Evolutionary conservation across 2,113 vertebrate genomes (phyloP), one percentile per base, ranked within the genome.

Genomic region (Cryptomyrus ogoouensis): DNA sequence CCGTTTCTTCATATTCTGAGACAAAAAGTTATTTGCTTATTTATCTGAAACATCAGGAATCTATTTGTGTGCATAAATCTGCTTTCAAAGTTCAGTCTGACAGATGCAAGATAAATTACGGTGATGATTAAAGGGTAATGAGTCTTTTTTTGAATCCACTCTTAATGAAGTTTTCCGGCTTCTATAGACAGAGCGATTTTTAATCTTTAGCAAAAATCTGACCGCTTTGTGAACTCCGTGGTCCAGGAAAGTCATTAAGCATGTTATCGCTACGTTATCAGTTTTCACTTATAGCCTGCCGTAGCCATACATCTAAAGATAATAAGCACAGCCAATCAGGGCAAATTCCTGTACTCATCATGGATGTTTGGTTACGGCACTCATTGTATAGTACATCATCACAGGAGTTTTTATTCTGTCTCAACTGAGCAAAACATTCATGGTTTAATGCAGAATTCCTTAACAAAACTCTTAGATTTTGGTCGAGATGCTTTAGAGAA

Each of bases 201-300:
- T 92, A 89, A 92, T 93, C 90, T 6, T 84, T 49, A 58, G 83
- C 91, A 83, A 77, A 42, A 84, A 94, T 94, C 93, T 93, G 44
- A 85, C 93, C 93, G 90, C 50, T 90, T 70, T 93, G 90, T 94
- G 92, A 95, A 94, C 93, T 92, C 89, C 24, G 90, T 92, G 94
- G 95, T 95, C 94, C 95, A 95, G 95, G 91, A 95, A 95, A 92
- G 66, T 90, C 93, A 94, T 95, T 95, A 95, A 88, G 91, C 3
- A 1, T 91, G 92, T 95, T 94, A 95, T 95, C 92, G 93, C 86
- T 58, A 2, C 90, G 92, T 95, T 94, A 95, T 95, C 92, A 93
- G 87, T 58, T 83, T 90, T 92, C 91, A 89, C 90, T 91, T 90
- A 93, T 92, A 93, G 87, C 91, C 90, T 21, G 88, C 90, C 2